phyloP scores from a whole-genome alignment of 2,113 vertebrate species.

The Tringa solitaria region DNA sequence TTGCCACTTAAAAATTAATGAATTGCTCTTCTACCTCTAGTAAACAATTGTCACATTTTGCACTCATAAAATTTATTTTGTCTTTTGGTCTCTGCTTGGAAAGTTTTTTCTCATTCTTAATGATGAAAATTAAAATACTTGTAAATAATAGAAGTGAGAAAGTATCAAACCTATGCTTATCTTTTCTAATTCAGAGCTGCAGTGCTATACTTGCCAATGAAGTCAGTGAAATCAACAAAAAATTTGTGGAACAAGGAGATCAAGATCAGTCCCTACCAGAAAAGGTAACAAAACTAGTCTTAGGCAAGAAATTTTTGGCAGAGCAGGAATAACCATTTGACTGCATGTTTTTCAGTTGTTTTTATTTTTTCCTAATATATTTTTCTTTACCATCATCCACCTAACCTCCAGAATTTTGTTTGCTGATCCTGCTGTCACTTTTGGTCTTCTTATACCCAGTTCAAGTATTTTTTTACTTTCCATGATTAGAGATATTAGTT shows the following conservation, averaged over 20 bases:
- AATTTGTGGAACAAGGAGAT: background rate
- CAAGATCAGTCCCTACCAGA: background rate
- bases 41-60: background rate
- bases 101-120: background rate
- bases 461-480: background rate
- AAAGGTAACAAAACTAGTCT: background rate
- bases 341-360: background rate
- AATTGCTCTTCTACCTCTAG: background rate
- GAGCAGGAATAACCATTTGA: background rate
- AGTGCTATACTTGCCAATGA: background rate
- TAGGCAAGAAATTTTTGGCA: background rate
- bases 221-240: background rate
- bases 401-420: background rate
- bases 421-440: background rate
- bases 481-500: background rate
- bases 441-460: background rate
- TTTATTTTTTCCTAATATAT: background rate
- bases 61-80: background rate
- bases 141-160: background rate
- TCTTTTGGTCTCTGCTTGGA: background rate
- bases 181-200: background rate
- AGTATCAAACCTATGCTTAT: background rate
- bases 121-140: background rate
- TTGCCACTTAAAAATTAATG: background rate
- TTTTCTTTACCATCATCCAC: background rate